Evolutionary conservation across 2,888 invertebrate species (phyloP).

Genomic region (Tipula vernalis): DNA sequence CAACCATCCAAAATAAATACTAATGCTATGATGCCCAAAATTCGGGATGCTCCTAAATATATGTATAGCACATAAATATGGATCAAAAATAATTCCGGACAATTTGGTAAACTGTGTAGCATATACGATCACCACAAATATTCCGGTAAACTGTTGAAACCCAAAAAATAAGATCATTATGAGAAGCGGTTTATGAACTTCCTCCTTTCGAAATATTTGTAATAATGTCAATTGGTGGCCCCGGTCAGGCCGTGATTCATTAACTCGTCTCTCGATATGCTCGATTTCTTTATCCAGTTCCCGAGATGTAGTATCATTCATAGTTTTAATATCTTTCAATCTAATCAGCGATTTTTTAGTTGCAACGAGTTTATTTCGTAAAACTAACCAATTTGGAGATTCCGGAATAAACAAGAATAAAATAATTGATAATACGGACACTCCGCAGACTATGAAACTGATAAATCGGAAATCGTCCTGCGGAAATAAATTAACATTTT

Average conservation of each 20-base stretch:
- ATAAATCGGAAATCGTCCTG: constrained; percentile 31
- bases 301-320: constrained; percentile 20
- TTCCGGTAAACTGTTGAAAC: constrained; percentile 56
- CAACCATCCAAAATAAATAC: constrained; percentile 47
- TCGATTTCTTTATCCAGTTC: constrained; percentile 9
- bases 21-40: constrained; percentile 46
- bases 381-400: constrained; percentile 54
- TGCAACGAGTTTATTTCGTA: constrained; percentile 42
- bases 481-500: background rate
- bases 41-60: constrained; percentile 51
- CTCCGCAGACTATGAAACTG: constrained; percentile 27
- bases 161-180: constrained; percentile 50
- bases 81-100: constrained; percentile 47
- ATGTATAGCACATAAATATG: constrained; percentile 50
- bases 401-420: constrained; percentile 47
- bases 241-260: background rate
- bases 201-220: constrained; percentile 24
- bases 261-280: background rate
- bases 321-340: constrained; percentile 39
- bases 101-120: constrained; percentile 52
- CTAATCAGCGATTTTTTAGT: constrained; percentile 46
- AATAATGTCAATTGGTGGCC: constrained; percentile 15
- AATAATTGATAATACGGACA: constrained; percentile 28
- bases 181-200: constrained; percentile 32
- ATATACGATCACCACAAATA: constrained; percentile 59